A percentile compares a stretch with the other conserved stretches of the same genome.
phyloP scores from a whole-genome alignment of 2,113 vertebrate genomes.

The Sclerurus mexicanus region DNA sequence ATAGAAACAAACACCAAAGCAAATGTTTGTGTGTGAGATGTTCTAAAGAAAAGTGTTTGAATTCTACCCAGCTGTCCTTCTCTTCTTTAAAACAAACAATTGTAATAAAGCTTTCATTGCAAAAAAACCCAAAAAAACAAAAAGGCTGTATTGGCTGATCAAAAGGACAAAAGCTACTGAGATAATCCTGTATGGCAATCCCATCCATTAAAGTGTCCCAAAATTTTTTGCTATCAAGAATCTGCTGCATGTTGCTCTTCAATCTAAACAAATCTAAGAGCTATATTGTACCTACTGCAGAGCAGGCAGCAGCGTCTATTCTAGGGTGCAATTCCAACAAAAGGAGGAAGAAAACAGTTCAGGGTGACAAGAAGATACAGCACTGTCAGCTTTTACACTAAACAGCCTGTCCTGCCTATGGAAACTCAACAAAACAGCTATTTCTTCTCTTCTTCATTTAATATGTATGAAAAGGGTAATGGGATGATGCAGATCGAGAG shows the following conservation, averaged over 20 bases:
- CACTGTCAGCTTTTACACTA: not conserved
- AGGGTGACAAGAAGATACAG: not conserved
- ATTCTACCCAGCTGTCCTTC: not conserved
- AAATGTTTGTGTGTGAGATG: not conserved
- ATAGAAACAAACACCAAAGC: not conserved
- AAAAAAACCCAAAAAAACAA: no score
- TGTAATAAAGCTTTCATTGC: not conserved
- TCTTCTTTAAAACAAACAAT: not conserved
- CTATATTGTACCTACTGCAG: not conserved
- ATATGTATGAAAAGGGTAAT: not conserved
- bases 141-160: not conserved
- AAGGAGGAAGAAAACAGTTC: not conserved
- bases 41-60: not conserved
- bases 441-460: not conserved
- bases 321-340: not conserved
- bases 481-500: not conserved
- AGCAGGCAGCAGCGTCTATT: not conserved
- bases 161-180: not conserved
- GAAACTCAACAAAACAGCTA: not conserved
- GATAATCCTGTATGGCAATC: not conserved
- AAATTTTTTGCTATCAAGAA: not conserved
- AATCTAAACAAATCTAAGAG: not conserved
- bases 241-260: not conserved
- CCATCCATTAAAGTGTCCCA: not conserved
- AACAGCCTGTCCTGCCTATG: not conserved